Conservation (phyloP, 2,797 vertebrate genomes). For the Chelidonichthys spinosus region DNA sequence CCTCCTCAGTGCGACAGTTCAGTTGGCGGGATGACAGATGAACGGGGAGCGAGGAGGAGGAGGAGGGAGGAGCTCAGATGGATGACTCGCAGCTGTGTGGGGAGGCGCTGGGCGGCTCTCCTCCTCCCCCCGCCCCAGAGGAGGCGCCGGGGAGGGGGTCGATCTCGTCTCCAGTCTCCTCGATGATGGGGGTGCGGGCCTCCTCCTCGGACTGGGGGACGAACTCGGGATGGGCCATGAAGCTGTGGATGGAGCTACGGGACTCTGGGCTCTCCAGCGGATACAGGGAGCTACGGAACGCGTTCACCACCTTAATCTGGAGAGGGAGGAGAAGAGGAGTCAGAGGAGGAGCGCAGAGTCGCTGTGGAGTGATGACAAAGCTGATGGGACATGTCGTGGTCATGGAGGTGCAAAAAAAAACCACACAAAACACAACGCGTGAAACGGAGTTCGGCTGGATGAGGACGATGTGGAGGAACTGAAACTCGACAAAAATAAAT, state of each 20-base stretch:
- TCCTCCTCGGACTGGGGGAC: conserved; percentile 89
- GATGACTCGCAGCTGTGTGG: conserved; percentile 85
- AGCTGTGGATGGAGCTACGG: conserved; percentile 95
- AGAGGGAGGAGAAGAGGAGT: not conserved
- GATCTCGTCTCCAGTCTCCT: conserved; percentile 80
- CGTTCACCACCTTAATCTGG: conserved; percentile 98
- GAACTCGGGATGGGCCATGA: conserved; percentile 97
- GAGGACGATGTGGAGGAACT: not conserved
- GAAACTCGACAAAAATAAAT: conserved; percentile 6
- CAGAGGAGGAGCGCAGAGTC: not conserved
- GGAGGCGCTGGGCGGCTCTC: conserved; percentile 78
- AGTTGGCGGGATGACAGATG: conserved; percentile 56
- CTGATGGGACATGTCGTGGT: conserved; percentile 8
- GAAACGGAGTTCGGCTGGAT: not conserved
- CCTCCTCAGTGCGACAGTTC: conserved; percentile 58
- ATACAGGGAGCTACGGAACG: conserved; percentile 94
- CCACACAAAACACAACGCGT: conserved; percentile 18
- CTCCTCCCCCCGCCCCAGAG: conserved; percentile 55
- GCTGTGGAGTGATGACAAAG: not conserved
- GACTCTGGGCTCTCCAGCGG: conserved; percentile 91
- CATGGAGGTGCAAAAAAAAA: conserved; percentile 32
- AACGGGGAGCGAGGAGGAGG: conserved; percentile 12
- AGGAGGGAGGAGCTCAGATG: conserved; percentile 81
- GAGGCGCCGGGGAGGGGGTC: conserved; percentile 57
- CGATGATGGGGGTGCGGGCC: conserved; percentile 83